Evolutionary conservation across 30 jellyfish, hydroid and myxozoan species (phyloP), one percentile per base, ranked within the genome.

Genomic region (Catostylus mosaicus): DNA sequence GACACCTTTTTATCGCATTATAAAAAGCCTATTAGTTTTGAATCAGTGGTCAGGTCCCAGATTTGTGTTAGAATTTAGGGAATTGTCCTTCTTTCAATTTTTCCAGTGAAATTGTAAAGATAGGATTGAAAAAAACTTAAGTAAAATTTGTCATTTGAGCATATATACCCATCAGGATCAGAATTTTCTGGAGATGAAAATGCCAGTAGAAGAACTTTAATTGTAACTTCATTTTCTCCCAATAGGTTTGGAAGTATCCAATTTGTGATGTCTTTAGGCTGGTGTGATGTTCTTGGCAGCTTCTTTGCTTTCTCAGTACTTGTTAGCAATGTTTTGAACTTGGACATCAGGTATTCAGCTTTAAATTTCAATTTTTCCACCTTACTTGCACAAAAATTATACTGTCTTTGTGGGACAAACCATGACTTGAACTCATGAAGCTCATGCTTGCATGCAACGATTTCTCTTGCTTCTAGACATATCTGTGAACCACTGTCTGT

Each of bases 381-480:
- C 33, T 77, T 77, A 23, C 52, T 57, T 8, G 88, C 78, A 68
- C 88, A 74, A 74, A 74, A 74, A 48, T 54, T 74, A 31, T 51
- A 74, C 54, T 56, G 48, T 30, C 85, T 7, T 56, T 38, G 88
- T 56, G 88, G 88, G 30, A 40, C 78, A 62, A 77, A 52, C 87
- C 87, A 75, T 24, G 87, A 75, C 29, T 75, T 75, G 63, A 75
- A 75, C 23, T 52, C 87, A 12, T 52, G 87, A 24, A 52, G 76
- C 62, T 75, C 76, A 35, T 75, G 87, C 30, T 75, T 75, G 80
- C 88, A 57, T 10, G 85, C 73, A 46, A 45, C 84, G 47, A 73
- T 46, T 73, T 73, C 84, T 52, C 72, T 20, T 47, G 84, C 77
- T 65, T 65, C 54, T 1, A 1, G 77, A 14, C 48, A 27, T 30